Percentiles rank a stretch among this genome's conserved stretches.
phyloP scores from a whole-genome alignment of 2,113 vertebrate genomes.

The Todiramphus saurophagus region DNA sequence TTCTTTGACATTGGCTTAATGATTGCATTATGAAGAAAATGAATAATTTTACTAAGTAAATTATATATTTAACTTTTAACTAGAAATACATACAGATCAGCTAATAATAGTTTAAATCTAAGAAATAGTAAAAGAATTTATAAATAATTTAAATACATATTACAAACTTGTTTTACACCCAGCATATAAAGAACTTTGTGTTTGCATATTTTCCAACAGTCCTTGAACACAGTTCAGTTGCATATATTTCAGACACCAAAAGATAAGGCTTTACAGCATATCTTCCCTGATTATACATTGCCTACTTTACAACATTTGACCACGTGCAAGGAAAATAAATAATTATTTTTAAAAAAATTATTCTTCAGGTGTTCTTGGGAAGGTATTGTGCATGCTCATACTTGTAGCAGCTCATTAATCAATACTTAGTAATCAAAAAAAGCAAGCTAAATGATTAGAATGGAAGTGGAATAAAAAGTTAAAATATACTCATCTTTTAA shows the following conservation, averaged over 20 bases:
- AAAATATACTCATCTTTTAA: not conserved
- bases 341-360: no score
- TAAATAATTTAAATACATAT: not conserved
- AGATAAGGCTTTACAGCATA: not conserved
- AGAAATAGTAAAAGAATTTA: not conserved
- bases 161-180: not conserved
- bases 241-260: not conserved
- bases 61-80: not conserved
- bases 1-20: not conserved
- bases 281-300: not conserved
- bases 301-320: not conserved
- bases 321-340: not conserved
- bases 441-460: not conserved
- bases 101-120: not conserved
- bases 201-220: not conserved
- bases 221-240: not conserved
- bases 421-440: not conserved
- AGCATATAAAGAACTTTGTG: not conserved
- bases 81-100: not conserved
- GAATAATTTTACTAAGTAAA: not conserved
- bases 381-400: not conserved
- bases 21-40: not conserved
- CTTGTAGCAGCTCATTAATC: not conserved
- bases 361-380: not conserved
- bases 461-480: not conserved